A percentile compares a stretch with the other conserved stretches of the same genome.
Conservation (phyloP, 2,797 vertebrate genomes). For the Bovichtus diacanthus region DNA sequence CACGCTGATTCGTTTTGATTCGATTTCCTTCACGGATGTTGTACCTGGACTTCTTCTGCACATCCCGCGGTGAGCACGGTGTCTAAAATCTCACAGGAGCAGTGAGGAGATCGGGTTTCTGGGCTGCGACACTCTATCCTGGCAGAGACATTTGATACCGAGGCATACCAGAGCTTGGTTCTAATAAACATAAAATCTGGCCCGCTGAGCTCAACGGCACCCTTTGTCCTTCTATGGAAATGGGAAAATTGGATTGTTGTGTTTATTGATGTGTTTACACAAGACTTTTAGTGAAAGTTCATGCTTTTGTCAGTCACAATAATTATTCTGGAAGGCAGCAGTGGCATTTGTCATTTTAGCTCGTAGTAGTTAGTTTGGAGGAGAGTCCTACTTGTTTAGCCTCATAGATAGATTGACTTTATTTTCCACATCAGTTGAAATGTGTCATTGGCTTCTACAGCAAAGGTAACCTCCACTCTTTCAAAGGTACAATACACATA, state of each 20-base stretch:
- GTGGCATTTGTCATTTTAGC: constrained; percentile 41
- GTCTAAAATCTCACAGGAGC: constrained; percentile 53
- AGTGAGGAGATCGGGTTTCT: constrained; percentile 68
- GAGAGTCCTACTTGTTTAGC: constrained; percentile 1
- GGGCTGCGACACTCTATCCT: constrained; percentile 63
- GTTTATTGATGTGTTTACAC: constrained; percentile 74
- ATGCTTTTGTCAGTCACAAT: constrained; percentile 54
- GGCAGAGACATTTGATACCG: constrained; percentile 63
- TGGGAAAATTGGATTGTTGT: constrained; percentile 60
- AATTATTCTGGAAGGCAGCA: constrained; percentile 39
- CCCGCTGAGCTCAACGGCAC: constrained; percentile 45
- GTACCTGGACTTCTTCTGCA: constrained; percentile 61
- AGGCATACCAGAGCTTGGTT: constrained; percentile 62
- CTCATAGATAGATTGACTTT: neutral
- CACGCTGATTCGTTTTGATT: constrained; percentile 48
- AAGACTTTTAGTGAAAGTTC: constrained; percentile 52
- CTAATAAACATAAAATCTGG: constrained; percentile 68
- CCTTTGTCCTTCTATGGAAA: constrained; percentile 59
- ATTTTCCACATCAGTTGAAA: too few relatives aligned
- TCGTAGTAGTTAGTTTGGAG: neutral
- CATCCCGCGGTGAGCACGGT: constrained; percentile 4
- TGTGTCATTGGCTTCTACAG: neutral
- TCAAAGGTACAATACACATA: neutral
- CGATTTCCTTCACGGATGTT: constrained; percentile 63
- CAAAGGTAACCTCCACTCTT: too few relatives aligned